Evolutionary conservation across 2,113 vertebrate species (phyloP).

Genomic region (Lates calcarifer): DNA sequence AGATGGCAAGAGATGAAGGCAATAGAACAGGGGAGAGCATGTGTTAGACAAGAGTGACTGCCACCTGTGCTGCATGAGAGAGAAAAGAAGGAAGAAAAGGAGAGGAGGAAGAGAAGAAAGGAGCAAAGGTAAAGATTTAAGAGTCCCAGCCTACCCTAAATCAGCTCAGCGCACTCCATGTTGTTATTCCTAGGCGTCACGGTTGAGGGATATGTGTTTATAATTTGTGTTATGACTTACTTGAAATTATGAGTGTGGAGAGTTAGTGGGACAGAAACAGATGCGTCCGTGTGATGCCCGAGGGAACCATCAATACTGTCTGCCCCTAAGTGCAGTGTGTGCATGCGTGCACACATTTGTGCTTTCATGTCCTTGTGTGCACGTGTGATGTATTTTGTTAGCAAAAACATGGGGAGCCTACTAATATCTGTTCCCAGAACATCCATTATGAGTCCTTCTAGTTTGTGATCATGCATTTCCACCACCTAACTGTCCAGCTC

Average conservation of each 20-base stretch:
- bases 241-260: slow-evolving; percentile 82
- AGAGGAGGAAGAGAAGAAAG: slow-evolving; percentile 56
- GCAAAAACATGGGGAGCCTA: slow-evolving; percentile 57
- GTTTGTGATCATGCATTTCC: slow-evolving; percentile 75
- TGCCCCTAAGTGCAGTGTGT: slow-evolving; percentile 62
- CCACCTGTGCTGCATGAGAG: slow-evolving; percentile 64
- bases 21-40: slow-evolving; percentile 16
- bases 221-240: slow-evolving; percentile 87
- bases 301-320: slow-evolving; percentile 81
- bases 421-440: slow-evolving; percentile 70
- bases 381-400: slow-evolving; percentile 61
- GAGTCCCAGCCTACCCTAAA: slow-evolving; percentile 79
- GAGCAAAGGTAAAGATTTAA: slow-evolving; percentile 79
- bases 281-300: slow-evolving; percentile 80
- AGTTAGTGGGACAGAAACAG: slow-evolving; percentile 82
- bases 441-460: slow-evolving; percentile 64
- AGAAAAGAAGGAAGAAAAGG: slow-evolving; percentile 10
- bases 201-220: slow-evolving; percentile 85
- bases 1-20: slow-evolving; percentile 39
- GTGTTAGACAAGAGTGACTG: slow-evolving; percentile 61
- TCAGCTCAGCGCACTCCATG: slow-evolving; percentile 79
- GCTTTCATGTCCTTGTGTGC: slow-evolving; percentile 65
- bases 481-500: slow-evolving; percentile 64
- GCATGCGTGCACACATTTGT: slow-evolving; percentile 34
- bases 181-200: slow-evolving; percentile 84